Evolutionary conservation across 2,797 vertebrate genomes (phyloP).

Genomic region (Scolopax bukidnonensis): DNA sequence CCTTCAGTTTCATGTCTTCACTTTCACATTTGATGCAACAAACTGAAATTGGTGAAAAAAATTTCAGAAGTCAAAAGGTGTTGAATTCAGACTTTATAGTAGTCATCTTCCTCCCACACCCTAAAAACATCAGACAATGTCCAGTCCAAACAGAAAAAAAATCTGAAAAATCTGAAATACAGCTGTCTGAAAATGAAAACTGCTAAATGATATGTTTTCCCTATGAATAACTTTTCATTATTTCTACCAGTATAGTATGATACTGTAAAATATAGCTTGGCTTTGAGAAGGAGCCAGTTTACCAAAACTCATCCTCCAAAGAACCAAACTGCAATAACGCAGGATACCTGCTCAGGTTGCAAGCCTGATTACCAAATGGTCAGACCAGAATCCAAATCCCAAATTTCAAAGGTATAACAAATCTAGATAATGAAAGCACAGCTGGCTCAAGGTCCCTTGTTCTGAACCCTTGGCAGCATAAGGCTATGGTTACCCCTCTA

Average conservation of each 20-base stretch:
- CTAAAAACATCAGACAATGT: background rate
- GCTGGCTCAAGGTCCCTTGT: background rate
- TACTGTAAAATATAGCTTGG: background rate
- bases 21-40: background rate
- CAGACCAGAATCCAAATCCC: background rate
- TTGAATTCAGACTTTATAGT: background rate
- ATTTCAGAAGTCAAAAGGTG: background rate
- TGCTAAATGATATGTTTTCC: background rate
- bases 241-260: too few relatives aligned
- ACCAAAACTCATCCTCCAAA: background rate
- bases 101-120: background rate
- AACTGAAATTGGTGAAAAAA: background rate
- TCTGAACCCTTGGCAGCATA: background rate
- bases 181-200: background rate
- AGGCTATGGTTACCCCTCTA: background rate
- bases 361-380: background rate
- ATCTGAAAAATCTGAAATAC: background rate
- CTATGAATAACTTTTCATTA: background rate
- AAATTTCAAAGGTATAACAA: background rate
- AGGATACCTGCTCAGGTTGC: background rate
- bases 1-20: background rate
- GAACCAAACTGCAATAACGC: background rate
- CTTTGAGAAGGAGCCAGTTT: background rate
- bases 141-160: background rate
- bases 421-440: background rate